Conservation (phyloP, 2,797 vertebrate genomes). For the Mus spretus region DNA sequence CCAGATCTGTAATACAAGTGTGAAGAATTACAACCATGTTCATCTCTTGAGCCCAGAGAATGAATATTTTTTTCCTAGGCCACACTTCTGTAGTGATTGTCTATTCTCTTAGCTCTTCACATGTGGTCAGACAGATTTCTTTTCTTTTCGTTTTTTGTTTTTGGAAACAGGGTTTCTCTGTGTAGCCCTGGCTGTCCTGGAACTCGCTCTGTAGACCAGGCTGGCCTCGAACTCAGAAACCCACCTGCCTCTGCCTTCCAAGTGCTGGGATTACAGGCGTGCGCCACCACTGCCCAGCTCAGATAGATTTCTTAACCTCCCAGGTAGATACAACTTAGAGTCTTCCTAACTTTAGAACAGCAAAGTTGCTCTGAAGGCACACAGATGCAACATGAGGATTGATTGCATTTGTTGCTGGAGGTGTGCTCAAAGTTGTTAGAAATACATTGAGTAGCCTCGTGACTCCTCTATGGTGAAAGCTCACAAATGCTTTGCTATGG, state of each 20-base stretch:
- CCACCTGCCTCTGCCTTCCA: too few relatives aligned
- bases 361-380: not conserved
- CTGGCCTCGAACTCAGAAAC: too few relatives aligned
- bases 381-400: not conserved
- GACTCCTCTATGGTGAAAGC: not conserved
- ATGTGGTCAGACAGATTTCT: not conserved
- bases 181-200: too few relatives aligned
- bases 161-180: too few relatives aligned
- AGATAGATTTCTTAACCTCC: not conserved
- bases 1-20: not conserved
- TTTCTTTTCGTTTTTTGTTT: not conserved
- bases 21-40: constrained; percentile 33
- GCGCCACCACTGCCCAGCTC: not conserved
- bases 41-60: constrained; percentile 34
- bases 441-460: not conserved
- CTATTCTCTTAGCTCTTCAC: constrained; percentile 12
- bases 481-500: not conserved
- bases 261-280: too few relatives aligned
- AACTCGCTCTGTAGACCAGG: too few relatives aligned
- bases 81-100: not conserved
- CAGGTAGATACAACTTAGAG: not conserved
- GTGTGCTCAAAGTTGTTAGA: constrained; percentile 15
- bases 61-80: constrained; percentile 48
- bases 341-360: not conserved
- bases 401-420: not conserved